phyloP scores from a whole-genome alignment of 2,113 vertebrate genomes.

The Chloroceryle aenea region DNA sequence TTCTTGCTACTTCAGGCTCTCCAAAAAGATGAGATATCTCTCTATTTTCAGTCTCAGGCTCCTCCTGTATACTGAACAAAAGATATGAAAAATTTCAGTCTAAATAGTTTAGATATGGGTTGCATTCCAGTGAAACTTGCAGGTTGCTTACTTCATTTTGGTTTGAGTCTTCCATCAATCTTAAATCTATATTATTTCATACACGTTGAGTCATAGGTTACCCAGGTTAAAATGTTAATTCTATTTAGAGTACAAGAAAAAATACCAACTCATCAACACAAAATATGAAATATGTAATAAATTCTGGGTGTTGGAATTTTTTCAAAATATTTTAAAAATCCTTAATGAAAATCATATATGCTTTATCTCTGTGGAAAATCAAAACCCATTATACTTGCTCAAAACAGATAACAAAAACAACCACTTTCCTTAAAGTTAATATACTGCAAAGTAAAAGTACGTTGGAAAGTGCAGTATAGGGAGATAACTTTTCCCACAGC shows the following conservation, averaged over 20 bases:
- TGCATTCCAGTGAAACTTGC: neutral
- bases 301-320: fast-evolving
- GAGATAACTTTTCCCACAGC: neutral
- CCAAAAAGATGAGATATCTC: neutral
- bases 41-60: neutral
- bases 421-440: neutral
- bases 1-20: neutral
- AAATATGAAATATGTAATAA: neutral
- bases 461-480: neutral
- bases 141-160: neutral
- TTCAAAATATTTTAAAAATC: neutral
- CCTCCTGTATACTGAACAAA: neutral
- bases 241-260: neutral
- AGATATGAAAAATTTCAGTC: neutral
- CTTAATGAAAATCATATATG: neutral
- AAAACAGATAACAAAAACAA: neutral
- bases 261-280: neutral
- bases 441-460: neutral
- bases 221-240: neutral
- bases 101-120: neutral
- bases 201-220: neutral
- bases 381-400: neutral
- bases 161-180: neutral
- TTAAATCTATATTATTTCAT: neutral
- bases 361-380: neutral